Conservation (phyloP, 2,888 invertebrate species). For the Mimas tiliae region DNA sequence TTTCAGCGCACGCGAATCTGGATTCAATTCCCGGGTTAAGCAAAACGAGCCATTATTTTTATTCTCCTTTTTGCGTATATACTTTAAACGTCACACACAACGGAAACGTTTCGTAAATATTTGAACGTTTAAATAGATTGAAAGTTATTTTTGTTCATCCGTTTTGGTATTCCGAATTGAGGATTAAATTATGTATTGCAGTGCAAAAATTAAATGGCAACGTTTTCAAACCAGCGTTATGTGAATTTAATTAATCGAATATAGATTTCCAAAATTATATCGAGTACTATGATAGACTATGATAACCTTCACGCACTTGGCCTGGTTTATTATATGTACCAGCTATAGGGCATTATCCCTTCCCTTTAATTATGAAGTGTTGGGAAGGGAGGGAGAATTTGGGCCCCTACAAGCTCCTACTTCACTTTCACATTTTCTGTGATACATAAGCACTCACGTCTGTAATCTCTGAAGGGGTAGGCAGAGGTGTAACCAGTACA, state of each 20-base stretch:
- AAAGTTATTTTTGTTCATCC: neutral
- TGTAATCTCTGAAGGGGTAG: too few species aligned
- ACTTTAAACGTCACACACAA: conserved; percentile 32
- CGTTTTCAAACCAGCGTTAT: neutral
- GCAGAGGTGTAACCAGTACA: too few species aligned
- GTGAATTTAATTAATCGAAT: neutral
- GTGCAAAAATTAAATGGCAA: neutral
- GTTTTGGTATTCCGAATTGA: neutral
- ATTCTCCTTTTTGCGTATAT: conserved; percentile 34
- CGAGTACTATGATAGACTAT: neutral
- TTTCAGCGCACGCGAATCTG: conserved; percentile 49
- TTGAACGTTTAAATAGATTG: neutral
- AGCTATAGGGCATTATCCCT: too few species aligned
- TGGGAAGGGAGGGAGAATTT: too few species aligned
- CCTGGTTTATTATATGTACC: too few species aligned
- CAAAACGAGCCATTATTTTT: conserved; percentile 33
- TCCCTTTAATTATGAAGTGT: too few species aligned
- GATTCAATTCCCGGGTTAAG: conserved; percentile 46
- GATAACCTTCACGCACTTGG: too few species aligned
- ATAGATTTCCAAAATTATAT: neutral
- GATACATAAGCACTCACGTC: too few species aligned
- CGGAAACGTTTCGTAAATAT: neutral
- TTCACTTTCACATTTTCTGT: too few species aligned
- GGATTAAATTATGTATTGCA: conserved; percentile 4
- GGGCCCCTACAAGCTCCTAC: too few species aligned